Base-by-base conservation (phyloP, 2,797 vertebrate species). In the Acanthis flammea region DNA sequence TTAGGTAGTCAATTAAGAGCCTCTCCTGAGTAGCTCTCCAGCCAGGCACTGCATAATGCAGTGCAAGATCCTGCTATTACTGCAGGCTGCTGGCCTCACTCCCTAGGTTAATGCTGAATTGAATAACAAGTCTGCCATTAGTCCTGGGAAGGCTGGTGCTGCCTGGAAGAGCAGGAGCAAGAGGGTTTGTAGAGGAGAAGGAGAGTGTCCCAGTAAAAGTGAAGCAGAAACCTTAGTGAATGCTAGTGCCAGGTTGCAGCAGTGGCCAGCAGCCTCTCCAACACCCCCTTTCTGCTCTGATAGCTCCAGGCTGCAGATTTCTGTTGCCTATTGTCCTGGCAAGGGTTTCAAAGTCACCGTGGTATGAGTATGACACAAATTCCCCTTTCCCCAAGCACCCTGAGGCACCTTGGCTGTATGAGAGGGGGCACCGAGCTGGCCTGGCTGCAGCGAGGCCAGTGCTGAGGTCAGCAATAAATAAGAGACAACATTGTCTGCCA, bases 401-500 rank as follows among this genome's bases (percentile, higher is more conserved):
- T 7, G 95, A 97, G 98, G 98, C 98, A 98, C 98, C 97, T 98
- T 97, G 97, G 94, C 95, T 96, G 84, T 94, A 58, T 95, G 92
- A 97, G 96, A 97, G 90, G 97, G 97, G 91, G 86, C 97, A 96
- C 80, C 2, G 54, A 91, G 86, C 88, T 89, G 96, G 95, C 96
- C 79, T 0, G 16, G 93, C 97, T 92, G 90, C 97, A 96, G 97
- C 30, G 83, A 89, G 96, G 97, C 96, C 97, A 98, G 97, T 96
- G 95, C 97, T 97, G 97, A 97, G 98, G 97, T 98, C 97, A 97
- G 96, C 96, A 91, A 53, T 96, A 98, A 97, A 97, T 98, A 97
- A 98, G 97, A 97, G 97, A 90, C 92, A 87, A 97, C 97, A 98
- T 98, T 98, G 97, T 98, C 96, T 97, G 79, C 79, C 73, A 50